Evolutionary conservation across 2,888 invertebrate species (phyloP), one percentile per base, ranked within the genome.

Genomic region (Hyles lineata): DNA sequence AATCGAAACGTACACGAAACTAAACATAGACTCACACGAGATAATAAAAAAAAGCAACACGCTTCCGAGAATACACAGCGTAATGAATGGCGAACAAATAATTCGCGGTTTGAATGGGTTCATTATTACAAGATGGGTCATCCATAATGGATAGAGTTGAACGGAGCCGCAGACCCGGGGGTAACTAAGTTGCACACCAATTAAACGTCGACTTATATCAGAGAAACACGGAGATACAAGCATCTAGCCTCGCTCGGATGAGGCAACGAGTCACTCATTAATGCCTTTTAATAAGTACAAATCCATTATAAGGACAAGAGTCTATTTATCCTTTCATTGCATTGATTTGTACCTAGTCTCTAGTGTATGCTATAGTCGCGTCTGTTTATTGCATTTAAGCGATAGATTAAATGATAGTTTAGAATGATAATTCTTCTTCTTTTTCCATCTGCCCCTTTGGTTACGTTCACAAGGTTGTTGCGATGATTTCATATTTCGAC

Each of bases 181-280:
- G 77, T 87, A 89, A 90, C 88, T 86, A 83, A 88, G 85, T 91
- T 90, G 76, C 74, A 77, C 80, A 82, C 82, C 87, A 90, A 90
- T 91, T 89, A 90, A 88, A 89, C 81, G 83, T 84, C 80, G 87
- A 87, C 89, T 89, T 90, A 84, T 84, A 82, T 82, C 80, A 72
- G 75, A 73, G 71, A 74, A 75, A 71, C 72, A 52, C 23, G 58
- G 58, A n/a, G 60, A 60, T 17, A 73, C 19, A 62, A 74, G 73
- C 17, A 25, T 71, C 25, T 50, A 67, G 55, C 8, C 19, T 58
- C 58, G 35, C 58, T 72, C 43, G 67, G 79, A 81, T 76, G 61
- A 62, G 77, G 76, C 72, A 72, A 63, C 21, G 55, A 21, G 17
- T 17, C 11, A 67, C n/a, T 67, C 63, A 21, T 43, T 50, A 50